Evolutionary conservation across 2,888 invertebrate species (phyloP).

Genomic region (Caradrina kadenii): DNA sequence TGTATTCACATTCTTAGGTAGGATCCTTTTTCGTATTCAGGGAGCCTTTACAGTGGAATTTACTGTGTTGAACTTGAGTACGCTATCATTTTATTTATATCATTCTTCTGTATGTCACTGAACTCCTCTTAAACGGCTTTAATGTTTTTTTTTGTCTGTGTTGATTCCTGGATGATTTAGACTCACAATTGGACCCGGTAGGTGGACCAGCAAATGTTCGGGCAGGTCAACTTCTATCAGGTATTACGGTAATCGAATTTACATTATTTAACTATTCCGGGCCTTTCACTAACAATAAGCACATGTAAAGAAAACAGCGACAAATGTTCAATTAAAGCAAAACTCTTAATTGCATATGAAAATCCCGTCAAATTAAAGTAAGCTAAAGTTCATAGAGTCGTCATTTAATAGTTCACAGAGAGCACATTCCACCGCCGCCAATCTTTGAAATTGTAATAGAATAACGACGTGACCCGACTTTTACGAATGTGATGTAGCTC

Average conservation of each 20-base stretch:
- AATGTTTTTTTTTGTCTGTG: too few relatives aligned
- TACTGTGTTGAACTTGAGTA: background rate
- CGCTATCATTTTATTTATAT: too few relatives aligned
- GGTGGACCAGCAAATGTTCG: too few relatives aligned
- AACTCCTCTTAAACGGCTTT: too few relatives aligned
- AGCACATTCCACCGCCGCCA: constrained; percentile 21
- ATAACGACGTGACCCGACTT: constrained; percentile 48
- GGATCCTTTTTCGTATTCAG: background rate
- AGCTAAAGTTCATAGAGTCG: background rate
- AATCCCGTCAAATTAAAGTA: constrained; percentile 5
- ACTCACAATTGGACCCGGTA: too few relatives aligned
- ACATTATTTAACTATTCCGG: too few relatives aligned
- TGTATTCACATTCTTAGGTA: background rate
- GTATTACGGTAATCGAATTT: too few relatives aligned
- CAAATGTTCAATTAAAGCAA: constrained; percentile 2
- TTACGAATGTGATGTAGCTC: constrained; percentile 37
- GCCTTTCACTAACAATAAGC: background rate
- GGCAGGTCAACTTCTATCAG: too few relatives aligned
- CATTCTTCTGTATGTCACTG: too few relatives aligned
- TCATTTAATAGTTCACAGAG: constrained; percentile 22
- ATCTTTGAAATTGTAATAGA: constrained; percentile 44
- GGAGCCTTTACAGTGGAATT: background rate
- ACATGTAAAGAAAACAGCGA: background rate
- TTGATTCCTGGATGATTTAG: too few relatives aligned
- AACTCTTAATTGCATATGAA: background rate